Conservation (phyloP, 2,888 invertebrate genomes). For the Calameuta idolon region DNA sequence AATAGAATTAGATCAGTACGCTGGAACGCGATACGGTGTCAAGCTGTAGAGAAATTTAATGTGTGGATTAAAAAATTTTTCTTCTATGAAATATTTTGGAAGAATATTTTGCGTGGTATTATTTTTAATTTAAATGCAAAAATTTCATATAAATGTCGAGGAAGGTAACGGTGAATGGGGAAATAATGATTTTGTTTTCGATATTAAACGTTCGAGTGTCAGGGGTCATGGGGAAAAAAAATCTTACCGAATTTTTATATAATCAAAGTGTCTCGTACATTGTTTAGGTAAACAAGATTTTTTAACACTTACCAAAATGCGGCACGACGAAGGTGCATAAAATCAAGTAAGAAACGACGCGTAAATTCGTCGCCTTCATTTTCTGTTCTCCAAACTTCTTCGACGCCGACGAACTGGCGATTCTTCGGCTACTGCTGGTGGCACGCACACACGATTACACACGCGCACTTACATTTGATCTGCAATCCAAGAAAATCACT, state of each 20-base stretch:
- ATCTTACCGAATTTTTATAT: not conserved
- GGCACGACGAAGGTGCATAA: slow-evolving; percentile 51
- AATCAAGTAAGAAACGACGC: slow-evolving; percentile 52
- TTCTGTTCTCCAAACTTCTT: slow-evolving; percentile 19
- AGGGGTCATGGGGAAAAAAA: no score
- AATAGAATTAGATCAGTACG: not conserved
- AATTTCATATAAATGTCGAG: not conserved
- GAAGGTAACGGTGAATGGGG: not conserved
- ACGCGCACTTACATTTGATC: slow-evolving; percentile 58
- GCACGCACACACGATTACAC: slow-evolving; percentile 34
- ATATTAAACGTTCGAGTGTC: no score
- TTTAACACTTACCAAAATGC: slow-evolving; percentile 51
- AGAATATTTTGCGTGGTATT: not conserved
- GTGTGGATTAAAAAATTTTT: not conserved
- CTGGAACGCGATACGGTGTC: not conserved
- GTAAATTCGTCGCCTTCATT: slow-evolving; percentile 53
- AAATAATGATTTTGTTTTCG: not conserved
- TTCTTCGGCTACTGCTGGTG: slow-evolving; percentile 26
- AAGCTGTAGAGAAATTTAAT: not conserved
- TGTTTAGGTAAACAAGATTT: not conserved
- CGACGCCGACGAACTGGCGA: not conserved
- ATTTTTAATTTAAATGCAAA: not conserved
- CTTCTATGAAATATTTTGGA: not conserved
- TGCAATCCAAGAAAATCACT: slow-evolving; percentile 34
- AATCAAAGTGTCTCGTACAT: not conserved